Base-by-base conservation (phyloP, 1,140 invertebrate species). In the Helicoverpa armigera region DNA sequence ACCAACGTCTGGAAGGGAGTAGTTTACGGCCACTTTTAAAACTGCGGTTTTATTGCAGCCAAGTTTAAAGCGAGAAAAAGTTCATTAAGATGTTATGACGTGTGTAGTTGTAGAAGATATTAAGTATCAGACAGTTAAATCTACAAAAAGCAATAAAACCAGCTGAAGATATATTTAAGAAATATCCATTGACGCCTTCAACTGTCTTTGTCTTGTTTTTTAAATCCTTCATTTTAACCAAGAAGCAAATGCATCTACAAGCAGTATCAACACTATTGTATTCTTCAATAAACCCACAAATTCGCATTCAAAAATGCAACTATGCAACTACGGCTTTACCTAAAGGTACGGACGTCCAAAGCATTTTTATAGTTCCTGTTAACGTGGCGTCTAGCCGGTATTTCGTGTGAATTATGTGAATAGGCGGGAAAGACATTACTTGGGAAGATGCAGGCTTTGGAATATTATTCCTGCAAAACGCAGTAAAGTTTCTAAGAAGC, bases 291-390 rank as follows among this genome's bases (percentile, higher is more conserved):
- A 43, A 43, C 3, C 53, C 5, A n/a, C 2, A 23, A 23, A 14
- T 54, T n/a, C 53, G n/a, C 3, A n/a, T n/a, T 54, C n/a, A n/a
- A 7, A 14, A 2, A 16, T n/a, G 53, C 53, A 7, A 7, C 53
- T 54, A 16, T 14, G 13, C 16, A 54, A 54, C 13, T 3, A n/a
- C 1, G 2, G 56, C 16, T 18, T 23, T 23, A 11, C 56, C 11
- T 13, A 61, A 3, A 69, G 23, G 58, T 61, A 13, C 23, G 11
- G 13, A 13, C 58, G 11, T 29, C 58, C 12, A 31, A 43, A 43
- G 23, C 65, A 69, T 69, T 69, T 69, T 69, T 50, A 69, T 69
- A 69, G 43, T 50, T 69, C 35, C n/a, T 11, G 65, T 69, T 12
- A 43, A 69, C 43, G 43, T 23, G 48, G 65, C 43, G 65, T 50